Evolutionary conservation across 2,888 invertebrate species (phyloP).

Genomic region (Colostygia pectinataria): DNA sequence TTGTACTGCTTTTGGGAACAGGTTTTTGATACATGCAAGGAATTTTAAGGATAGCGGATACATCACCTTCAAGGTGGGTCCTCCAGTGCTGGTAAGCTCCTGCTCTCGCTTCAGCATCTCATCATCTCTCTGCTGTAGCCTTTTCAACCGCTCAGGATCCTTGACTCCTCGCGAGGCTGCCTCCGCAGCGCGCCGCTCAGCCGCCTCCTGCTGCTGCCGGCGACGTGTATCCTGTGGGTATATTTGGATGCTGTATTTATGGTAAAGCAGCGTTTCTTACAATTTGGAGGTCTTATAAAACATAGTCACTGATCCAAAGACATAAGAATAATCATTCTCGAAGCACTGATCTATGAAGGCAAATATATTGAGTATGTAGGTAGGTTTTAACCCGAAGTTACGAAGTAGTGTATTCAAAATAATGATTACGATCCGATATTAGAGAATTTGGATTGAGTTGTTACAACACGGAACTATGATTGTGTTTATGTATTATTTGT

Average conservation of each 20-base stretch:
- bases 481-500: neutral
- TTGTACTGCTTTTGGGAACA: neutral
- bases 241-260: too few species aligned
- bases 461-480: neutral
- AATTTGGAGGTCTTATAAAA: too few species aligned
- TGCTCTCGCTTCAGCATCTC: constrained; percentile 82
- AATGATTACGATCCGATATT: neutral
- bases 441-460: neutral
- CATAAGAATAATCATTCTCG: too few species aligned
- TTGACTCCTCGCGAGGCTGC: constrained; percentile 85
- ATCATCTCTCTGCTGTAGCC: constrained; percentile 82
- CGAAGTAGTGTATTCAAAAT: too few species aligned
- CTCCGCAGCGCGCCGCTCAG: constrained; percentile 84
- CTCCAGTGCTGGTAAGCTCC: constrained; percentile 71
- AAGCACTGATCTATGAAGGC: too few species aligned
- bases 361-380: too few species aligned
- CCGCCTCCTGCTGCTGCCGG: constrained; percentile 86
- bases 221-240: constrained; percentile 84
- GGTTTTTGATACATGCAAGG: neutral
- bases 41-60: too few species aligned
- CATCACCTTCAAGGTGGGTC: constrained; percentile 64
- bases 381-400: too few species aligned
- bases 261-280: too few species aligned
- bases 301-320: too few species aligned
- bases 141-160: constrained; percentile 83